Conservation (phyloP, 2,888 invertebrate genomes). For the Drosophila mercatorum region DNA sequence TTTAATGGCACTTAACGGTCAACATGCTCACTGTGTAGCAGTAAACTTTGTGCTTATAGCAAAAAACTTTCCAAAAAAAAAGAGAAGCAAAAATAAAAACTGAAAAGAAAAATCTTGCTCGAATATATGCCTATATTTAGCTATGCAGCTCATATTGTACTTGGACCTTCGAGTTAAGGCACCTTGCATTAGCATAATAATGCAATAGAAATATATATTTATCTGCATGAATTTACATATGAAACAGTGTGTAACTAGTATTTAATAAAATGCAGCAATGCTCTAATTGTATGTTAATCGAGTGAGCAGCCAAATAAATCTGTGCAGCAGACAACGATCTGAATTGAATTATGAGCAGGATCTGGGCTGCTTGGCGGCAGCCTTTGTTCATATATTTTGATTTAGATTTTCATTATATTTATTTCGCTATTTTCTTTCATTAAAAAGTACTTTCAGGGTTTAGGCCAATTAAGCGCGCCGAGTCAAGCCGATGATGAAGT, state of each 20-base stretch:
- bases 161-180: conserved; percentile 19
- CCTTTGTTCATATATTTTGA: conserved; percentile 51
- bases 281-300: conserved; percentile 76
- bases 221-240: conserved; percentile 28
- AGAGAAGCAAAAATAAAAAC: not conserved
- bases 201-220: conserved; percentile 12
- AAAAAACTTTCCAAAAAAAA: conserved; percentile 60
- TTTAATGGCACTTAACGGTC: conserved; percentile 79
- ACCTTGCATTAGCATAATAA: conserved; percentile 68
- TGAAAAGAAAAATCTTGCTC: conserved; percentile 30
- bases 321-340: conserved; percentile 30
- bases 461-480: conserved; percentile 60
- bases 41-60: conserved; percentile 68
- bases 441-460: conserved; percentile 53
- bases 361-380: conserved; percentile 47
- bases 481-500: conserved; percentile 73
- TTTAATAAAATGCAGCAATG: conserved; percentile 63
- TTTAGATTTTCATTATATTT: conserved; percentile 1
- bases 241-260: conserved; percentile 26
- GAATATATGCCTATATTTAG: conserved; percentile 43
- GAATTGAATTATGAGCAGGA: conserved; percentile 65
- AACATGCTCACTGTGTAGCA: conserved; percentile 75
- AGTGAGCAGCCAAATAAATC: conserved; percentile 64
- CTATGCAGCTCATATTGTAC: conserved; percentile 33
- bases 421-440: conserved; percentile 37